Base-by-base conservation (phyloP, 2,888 invertebrate species). In the Oxyteleia sp. region DNA sequence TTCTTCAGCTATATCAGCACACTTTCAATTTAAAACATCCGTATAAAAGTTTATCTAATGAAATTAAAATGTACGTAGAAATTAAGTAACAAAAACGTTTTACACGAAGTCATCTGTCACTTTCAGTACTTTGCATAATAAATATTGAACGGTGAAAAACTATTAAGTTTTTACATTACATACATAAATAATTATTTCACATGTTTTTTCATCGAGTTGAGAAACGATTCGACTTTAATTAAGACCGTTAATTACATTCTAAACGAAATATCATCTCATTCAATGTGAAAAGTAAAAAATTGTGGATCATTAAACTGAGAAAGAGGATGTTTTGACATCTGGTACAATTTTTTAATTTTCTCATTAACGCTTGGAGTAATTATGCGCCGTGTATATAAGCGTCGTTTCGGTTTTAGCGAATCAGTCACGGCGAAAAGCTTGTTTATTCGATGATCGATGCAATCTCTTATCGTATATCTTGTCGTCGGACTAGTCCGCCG, bases 391-490 rank as follows among this genome's bases (percentile, higher is more conserved):
- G 63, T 66, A 66, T 80, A 64, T 68, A 82, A 82, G 45, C 75
- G 72, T 64, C 71, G 76, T 41, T 69, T 75, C 82, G 49, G 59
- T 43, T 71, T 82, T 26, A 71, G 53, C 66, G 66, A 59, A 82
- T 82, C 76, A 66, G 82, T 76, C 72, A 82, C 66, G 80, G 87
- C 69, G 74, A 53, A 85, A 59, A 76, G 75, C 87, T 89, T 88
- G 89, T 90, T 89, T 87, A 85, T 66, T 57, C 83, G 87, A 88
- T 90, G 88, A 90, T 90, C 86, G 89, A 90, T 89, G 87, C 84
- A 80, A 87, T 87, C 85, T 82, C 85, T 89, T 88, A 90, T 89
- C 89, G 84, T 78, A 72, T 64, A 90, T 87, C 90, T 87, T 88
- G 88, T 89, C 88, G 80, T 85, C 86, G 85, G 82, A 71, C 79